These are phyloP conservation scores for Ochropleura leucogaster DNA, from an alignment of 2,888 invertebrate species.

Conservation along the genomic window DNA sequence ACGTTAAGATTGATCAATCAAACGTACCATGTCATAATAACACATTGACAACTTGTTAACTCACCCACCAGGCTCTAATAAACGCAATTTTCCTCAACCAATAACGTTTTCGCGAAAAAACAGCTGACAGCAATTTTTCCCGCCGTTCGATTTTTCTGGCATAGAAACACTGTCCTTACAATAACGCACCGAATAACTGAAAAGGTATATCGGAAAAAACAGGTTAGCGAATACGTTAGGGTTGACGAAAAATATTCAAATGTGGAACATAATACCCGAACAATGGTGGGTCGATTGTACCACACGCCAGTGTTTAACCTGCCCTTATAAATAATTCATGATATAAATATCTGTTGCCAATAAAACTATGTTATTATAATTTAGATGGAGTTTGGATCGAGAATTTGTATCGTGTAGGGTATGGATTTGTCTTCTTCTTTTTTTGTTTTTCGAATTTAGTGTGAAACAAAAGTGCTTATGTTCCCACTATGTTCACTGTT, in stretches of 20 bases:
- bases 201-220: constrained; percentile 67
- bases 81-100: constrained; percentile 26
- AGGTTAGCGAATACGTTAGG: constrained; percentile 71
- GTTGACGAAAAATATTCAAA: constrained; percentile 81
- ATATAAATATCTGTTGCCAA: constrained; percentile 60
- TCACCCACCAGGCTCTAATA: constrained; percentile 19
- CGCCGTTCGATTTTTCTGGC: neutral
- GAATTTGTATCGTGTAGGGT: constrained; percentile 23
- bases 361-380: constrained; percentile 54
- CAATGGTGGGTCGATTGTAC: constrained; percentile 65
- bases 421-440: neutral
- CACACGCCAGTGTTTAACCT: constrained; percentile 67
- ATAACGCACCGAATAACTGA: constrained; percentile 33
- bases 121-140: constrained; percentile 27
- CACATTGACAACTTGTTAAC: constrained; percentile 22
- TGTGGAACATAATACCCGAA: constrained; percentile 74
- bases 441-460: constrained; percentile 13
- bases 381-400: constrained; percentile 37
- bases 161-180: constrained; percentile 28
- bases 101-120: constrained; percentile 34
- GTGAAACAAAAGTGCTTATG: constrained; percentile 1
- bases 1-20: constrained; percentile 18
- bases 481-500: neutral
- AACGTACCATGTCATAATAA: constrained; percentile 21
- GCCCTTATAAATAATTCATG: constrained; percentile 67